Percentiles rank a stretch among this genome's conserved stretches.
These are phyloP conservation scores for Clamator glandarius DNA, from an alignment of 2,797 vertebrate genomes.

Conservation along the genomic window DNA sequence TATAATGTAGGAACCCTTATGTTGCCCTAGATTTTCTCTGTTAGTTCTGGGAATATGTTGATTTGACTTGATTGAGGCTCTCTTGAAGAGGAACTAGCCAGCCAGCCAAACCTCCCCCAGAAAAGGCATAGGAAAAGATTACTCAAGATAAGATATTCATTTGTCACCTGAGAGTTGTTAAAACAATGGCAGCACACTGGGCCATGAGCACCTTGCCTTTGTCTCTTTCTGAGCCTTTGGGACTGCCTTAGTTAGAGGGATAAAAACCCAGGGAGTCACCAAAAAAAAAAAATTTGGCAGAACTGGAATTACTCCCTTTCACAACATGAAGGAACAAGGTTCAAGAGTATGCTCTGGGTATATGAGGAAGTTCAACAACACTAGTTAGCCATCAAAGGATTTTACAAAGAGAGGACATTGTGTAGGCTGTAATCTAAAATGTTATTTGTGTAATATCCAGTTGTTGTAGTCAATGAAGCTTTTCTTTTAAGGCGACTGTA, in stretches of 20 bases:
- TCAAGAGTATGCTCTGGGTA: neutral
- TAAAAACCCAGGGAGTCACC: neutral
- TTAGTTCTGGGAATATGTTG: neutral
- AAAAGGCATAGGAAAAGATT: neutral
- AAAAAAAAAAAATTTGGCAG: neutral
- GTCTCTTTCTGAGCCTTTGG: neutral
- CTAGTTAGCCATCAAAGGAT: neutral
- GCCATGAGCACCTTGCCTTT: constrained; percentile 1
- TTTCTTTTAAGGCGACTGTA: neutral
- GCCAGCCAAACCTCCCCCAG: neutral
- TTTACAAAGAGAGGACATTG: neutral
- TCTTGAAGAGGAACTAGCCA: neutral
- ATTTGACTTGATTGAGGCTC: neutral
- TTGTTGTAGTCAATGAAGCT: neutral
- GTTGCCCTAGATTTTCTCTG: neutral
- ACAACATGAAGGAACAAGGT: neutral
- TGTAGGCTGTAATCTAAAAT: neutral
- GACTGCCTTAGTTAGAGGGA: neutral
- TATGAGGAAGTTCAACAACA: neutral
- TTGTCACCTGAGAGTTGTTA: neutral
- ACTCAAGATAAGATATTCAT: constrained; percentile 11
- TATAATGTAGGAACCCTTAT: neutral
- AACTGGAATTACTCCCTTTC: neutral
- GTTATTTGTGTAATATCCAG: neutral
- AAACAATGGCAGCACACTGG: neutral